Percentiles rank a stretch among this genome's conserved stretches.
These are phyloP conservation scores for Perizoma affinitatum DNA, from an alignment of 2,888 invertebrate species.

Conservation along the genomic window DNA sequence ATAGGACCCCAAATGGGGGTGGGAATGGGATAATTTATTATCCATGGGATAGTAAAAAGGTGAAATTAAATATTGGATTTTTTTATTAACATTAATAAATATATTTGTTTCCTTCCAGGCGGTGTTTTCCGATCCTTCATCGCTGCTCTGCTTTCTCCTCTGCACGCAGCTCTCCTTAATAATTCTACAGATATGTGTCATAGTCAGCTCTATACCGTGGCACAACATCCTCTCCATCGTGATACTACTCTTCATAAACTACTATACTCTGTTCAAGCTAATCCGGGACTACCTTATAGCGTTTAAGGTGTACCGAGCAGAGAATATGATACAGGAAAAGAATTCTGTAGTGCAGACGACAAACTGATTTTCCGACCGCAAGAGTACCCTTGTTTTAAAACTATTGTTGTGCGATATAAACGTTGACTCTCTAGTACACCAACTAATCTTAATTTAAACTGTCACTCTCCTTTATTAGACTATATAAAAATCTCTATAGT, in stretches of 20 bases:
- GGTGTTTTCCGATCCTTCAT: constrained; percentile 94
- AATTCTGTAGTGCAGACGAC: constrained; percentile 43
- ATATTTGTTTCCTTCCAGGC: constrained; percentile 80
- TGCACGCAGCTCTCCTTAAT: constrained; percentile 89
- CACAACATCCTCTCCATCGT: constrained; percentile 94
- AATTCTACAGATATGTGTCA: constrained; percentile 89
- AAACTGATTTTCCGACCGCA: constrained; percentile 29
- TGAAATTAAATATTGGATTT: too few species aligned
- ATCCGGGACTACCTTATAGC: constrained; percentile 94
- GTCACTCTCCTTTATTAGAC: too few species aligned
- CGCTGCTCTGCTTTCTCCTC: constrained; percentile 89
- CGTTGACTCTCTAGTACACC: too few species aligned
- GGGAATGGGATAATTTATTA: too few species aligned
- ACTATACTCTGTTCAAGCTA: constrained; percentile 95
- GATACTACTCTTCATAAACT: constrained; percentile 94
- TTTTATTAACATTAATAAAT: too few species aligned
- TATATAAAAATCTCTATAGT: too few species aligned
- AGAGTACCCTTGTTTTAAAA: too few species aligned
- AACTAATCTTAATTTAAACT: too few species aligned
- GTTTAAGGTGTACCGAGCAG: constrained; percentile 91
- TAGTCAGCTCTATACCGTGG: constrained; percentile 94
- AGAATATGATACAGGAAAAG: constrained; percentile 88
- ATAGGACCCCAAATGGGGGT: too few species aligned
- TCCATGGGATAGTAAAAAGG: too few species aligned
- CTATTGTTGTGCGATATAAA: too few species aligned